Conservation (phyloP, 2,888 invertebrate species). For the Ophion ellenae region DNA sequence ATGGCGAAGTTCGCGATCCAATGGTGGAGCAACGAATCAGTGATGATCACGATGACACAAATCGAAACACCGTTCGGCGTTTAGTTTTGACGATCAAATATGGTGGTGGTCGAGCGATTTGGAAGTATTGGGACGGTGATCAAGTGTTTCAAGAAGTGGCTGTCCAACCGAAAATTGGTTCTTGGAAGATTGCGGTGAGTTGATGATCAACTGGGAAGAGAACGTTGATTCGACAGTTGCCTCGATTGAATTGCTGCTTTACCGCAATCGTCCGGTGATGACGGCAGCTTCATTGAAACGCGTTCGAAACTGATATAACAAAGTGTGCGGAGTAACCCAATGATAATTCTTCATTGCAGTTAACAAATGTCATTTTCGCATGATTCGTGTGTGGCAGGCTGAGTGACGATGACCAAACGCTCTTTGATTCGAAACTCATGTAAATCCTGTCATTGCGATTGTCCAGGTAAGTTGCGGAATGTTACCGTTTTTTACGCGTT, state of each 20-base stretch:
- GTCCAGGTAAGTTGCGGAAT: slow-evolving; percentile 52
- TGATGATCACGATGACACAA: not conserved
- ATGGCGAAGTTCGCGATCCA: not conserved
- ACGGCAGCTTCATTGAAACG: not conserved
- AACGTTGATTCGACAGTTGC: not conserved
- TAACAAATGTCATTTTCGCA: not conserved
- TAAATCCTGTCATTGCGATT: not conserved
- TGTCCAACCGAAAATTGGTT: not conserved
- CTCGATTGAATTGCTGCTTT: not conserved
- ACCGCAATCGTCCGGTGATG: not conserved
- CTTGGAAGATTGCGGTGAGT: not conserved
- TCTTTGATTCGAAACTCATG: not conserved
- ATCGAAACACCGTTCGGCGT: not conserved
- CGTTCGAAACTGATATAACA: not conserved
- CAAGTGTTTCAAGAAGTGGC: not conserved
- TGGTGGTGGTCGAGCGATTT: not conserved
- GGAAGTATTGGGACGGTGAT: no score
- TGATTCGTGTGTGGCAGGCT: not conserved
- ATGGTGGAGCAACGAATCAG: not conserved
- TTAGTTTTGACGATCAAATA: not conserved
- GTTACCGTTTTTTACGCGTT: slow-evolving; percentile 34
- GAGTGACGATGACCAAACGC: not conserved
- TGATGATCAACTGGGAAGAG: not conserved
- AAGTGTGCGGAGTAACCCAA: not conserved
- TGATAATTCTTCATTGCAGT: not conserved